Conservation (phyloP, 2,113 vertebrate species). For the Vidua macroura region DNA sequence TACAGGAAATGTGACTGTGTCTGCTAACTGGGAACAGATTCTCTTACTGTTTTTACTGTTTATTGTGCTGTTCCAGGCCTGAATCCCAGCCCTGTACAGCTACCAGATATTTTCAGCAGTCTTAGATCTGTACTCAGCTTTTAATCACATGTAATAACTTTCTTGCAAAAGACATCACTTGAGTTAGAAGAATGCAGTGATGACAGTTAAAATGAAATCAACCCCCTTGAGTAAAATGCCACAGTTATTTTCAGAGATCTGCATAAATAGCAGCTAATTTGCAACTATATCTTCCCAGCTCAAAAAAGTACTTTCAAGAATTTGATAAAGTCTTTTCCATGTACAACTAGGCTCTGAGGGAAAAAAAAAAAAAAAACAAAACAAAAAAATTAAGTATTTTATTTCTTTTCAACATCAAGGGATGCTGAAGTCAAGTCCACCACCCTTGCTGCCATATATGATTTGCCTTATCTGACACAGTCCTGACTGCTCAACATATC, state of each 20-base stretch:
- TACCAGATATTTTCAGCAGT: background rate
- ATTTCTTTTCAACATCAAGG: background rate
- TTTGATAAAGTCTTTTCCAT: background rate
- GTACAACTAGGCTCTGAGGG: background rate
- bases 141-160: slow-evolving; percentile 31
- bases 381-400: background rate
- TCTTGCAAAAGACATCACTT: background rate
- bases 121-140: background rate
- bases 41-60: background rate
- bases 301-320: background rate
- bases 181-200: slow-evolving; percentile 23
- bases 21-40: background rate
- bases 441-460: background rate
- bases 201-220: slow-evolving; percentile 35
- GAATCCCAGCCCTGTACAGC: background rate
- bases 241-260: slow-evolving; percentile 29
- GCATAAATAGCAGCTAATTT: slow-evolving; percentile 29
- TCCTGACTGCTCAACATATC: background rate
- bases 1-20: background rate
- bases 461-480: background rate
- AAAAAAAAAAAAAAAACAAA: background rate
- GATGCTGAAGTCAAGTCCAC: background rate
- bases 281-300: background rate
- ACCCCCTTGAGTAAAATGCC: background rate
- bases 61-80: background rate